Conservation (phyloP, 2,113 vertebrate genomes). For the Oostethus manadensis region DNA sequence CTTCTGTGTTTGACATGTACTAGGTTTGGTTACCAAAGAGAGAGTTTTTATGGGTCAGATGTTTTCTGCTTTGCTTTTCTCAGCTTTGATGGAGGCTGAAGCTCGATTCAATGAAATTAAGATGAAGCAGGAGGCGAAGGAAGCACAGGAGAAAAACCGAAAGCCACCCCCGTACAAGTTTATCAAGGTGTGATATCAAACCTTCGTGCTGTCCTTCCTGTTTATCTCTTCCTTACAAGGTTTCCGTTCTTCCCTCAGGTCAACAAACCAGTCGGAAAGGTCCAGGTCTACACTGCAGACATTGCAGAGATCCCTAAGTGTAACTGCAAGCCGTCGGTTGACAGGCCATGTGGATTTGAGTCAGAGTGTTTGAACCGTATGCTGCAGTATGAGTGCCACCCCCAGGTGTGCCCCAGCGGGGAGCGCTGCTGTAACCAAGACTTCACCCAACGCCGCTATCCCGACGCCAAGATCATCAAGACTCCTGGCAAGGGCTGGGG, state of each 20-base stretch:
- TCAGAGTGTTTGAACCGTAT: slow-evolving; percentile 96
- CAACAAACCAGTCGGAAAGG: slow-evolving; percentile 88
- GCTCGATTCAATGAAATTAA: slow-evolving; percentile 87
- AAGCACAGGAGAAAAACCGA: slow-evolving; percentile 87
- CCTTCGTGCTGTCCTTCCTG: neutral
- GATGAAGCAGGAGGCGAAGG: slow-evolving; percentile 86
- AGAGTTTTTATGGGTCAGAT: too few species aligned
- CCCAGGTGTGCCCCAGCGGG: slow-evolving; percentile 88
- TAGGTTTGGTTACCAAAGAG: too few species aligned
- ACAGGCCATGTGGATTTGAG: slow-evolving; percentile 89
- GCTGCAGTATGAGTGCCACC: slow-evolving; percentile 97
- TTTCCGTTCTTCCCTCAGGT: slow-evolving; percentile 66
- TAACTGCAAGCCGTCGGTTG: slow-evolving; percentile 90
- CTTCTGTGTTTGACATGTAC: too few species aligned
- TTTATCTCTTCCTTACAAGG: neutral
- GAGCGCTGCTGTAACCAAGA: slow-evolving; percentile 91
- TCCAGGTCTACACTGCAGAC: slow-evolving; percentile 93
- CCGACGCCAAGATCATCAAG: slow-evolving; percentile 92
- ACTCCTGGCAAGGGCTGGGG: slow-evolving; percentile 96
- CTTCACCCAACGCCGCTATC: slow-evolving; percentile 94
- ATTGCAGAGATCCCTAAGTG: slow-evolving; percentile 96
- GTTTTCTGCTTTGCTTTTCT: slow-evolving; percentile 4
- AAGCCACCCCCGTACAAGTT: slow-evolving; percentile 95
- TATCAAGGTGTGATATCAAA: slow-evolving; percentile 80
- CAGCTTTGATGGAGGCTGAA: slow-evolving; percentile 91